These are phyloP conservation scores for Tolmerus cingulatus DNA, from an alignment of 2,888 invertebrate genomes.

Conservation along the genomic window DNA sequence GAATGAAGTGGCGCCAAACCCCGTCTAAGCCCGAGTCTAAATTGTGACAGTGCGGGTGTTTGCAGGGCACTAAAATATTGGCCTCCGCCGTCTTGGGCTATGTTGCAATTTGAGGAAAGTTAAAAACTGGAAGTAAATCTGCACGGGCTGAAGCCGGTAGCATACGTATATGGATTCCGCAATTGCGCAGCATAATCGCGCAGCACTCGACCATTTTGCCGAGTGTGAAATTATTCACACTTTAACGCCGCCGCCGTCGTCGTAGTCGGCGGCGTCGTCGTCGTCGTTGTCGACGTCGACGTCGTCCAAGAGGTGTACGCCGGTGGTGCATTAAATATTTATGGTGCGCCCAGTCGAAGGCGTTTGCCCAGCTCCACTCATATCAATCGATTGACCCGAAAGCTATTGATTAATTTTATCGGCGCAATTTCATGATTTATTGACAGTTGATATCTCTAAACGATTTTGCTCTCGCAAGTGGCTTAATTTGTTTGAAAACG, in stretches of 20 bases:
- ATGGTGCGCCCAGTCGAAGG: background rate
- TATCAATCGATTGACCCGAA: constrained; percentile 40
- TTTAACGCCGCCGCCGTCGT: background rate
- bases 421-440: constrained; percentile 41
- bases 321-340: constrained; percentile 25
- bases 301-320: background rate
- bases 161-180: constrained; percentile 32
- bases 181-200: constrained; percentile 33
- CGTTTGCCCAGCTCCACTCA: background rate
- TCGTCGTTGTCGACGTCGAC: background rate
- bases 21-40: constrained; percentile 26
- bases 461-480: constrained; percentile 37
- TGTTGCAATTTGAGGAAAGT: constrained; percentile 36
- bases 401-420: constrained; percentile 42
- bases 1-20: constrained; percentile 41
- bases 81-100: constrained; percentile 28
- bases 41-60: constrained; percentile 42
- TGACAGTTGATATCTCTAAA: constrained; percentile 40
- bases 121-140: constrained; percentile 36
- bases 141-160: constrained; percentile 16
- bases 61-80: constrained; percentile 37
- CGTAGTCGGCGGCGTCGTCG: too few relatives aligned
- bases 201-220: background rate
- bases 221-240: constrained; percentile 40
- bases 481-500: constrained; percentile 39